A percentile compares a stretch with the other conserved stretches of the same genome.
phyloP scores from a whole-genome alignment of 2,797 vertebrate genomes.

The Sciaenops ocellatus region DNA sequence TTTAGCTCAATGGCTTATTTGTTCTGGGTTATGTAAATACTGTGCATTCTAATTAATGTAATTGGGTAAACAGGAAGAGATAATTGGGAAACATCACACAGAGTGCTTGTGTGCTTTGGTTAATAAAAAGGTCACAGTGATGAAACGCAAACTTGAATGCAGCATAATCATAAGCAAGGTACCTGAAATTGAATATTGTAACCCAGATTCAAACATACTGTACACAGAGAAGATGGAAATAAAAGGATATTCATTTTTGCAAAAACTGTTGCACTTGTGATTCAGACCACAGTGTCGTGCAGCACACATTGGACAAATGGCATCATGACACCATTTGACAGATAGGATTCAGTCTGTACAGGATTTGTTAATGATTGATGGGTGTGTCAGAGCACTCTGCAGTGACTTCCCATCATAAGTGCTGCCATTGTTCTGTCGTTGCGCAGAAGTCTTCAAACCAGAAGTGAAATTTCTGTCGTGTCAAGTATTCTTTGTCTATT shows the following conservation, averaged over 20 bases:
- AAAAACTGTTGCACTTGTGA: slow-evolving; percentile 39
- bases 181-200: slow-evolving; percentile 16
- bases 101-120: slow-evolving; percentile 39
- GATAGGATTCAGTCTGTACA: slow-evolving; percentile 53
- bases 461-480: slow-evolving; percentile 5
- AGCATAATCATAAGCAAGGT: slow-evolving; percentile 2
- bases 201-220: slow-evolving; percentile 9
- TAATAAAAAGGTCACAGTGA: slow-evolving; percentile 57
- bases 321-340: slow-evolving; percentile 45
- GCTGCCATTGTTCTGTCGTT: slow-evolving; percentile 25
- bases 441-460: slow-evolving; percentile 10
- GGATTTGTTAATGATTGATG: slow-evolving; percentile 69
- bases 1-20: slow-evolving; percentile 77
- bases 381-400: slow-evolving; percentile 49
- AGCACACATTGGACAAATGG: slow-evolving; percentile 52
- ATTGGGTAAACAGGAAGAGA: slow-evolving; percentile 70
- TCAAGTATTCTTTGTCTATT: not conserved
- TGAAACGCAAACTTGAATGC: slow-evolving; percentile 45
- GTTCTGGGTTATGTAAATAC: slow-evolving; percentile 73
- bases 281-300: slow-evolving; percentile 47
- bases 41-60: slow-evolving; percentile 78
- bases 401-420: slow-evolving; percentile 41
- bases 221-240: slow-evolving; percentile 29
- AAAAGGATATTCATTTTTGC: slow-evolving; percentile 35
- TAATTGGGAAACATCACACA: slow-evolving; percentile 65